Percentiles rank a stretch among this genome's conserved stretches.
Evolutionary conservation across 2,888 invertebrate genomes (phyloP).

Genomic region (Cyrtodaria siliqua): DNA sequence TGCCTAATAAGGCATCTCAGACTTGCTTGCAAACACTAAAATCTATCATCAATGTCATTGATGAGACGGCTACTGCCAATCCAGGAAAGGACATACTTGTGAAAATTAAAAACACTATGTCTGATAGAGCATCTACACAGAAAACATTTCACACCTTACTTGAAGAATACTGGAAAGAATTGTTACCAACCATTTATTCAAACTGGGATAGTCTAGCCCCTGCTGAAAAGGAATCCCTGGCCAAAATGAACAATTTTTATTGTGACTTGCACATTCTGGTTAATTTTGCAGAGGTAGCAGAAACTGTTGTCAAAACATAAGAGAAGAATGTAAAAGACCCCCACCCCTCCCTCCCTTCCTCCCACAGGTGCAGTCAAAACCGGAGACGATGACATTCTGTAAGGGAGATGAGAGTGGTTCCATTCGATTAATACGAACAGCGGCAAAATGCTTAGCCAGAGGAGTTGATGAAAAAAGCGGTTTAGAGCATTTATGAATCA

Average conservation of each 20-base stretch:
- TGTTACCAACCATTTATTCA: conserved; percentile 6
- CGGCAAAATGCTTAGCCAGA: conserved; percentile 23
- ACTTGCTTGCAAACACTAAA: conserved; percentile 25
- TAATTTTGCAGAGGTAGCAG: conserved; percentile 15
- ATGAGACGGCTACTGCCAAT: conserved; percentile 11
- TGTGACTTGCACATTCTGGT: conserved; percentile 19
- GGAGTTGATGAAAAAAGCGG: conserved; percentile 29
- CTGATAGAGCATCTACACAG: conserved; percentile 31
- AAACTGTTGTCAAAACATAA: conserved; percentile 3
- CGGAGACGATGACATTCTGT: conserved; percentile 13
- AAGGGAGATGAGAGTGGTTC: conserved; percentile 25
- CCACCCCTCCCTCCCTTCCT: too few species aligned
- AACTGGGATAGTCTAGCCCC: conserved; percentile 19
- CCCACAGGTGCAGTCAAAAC: too few species aligned
- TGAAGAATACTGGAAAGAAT: conserved; percentile 14
- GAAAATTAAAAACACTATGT: conserved; percentile 46
- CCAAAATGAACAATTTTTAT: conserved; percentile 1
- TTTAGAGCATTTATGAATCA: conserved; percentile 20
- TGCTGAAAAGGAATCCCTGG: conserved; percentile 4
- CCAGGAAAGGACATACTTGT: conserved; percentile 16
- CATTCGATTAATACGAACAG: conserved; percentile 14
- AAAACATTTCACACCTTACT: conserved; percentile 15
- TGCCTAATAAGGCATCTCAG: conserved; percentile 22
- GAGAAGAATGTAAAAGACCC: conserved; percentile 4
- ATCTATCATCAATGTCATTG: conserved; percentile 19